phyloP scores from a whole-genome alignment of 2,113 vertebrate species.

The Buteo buteo region DNA sequence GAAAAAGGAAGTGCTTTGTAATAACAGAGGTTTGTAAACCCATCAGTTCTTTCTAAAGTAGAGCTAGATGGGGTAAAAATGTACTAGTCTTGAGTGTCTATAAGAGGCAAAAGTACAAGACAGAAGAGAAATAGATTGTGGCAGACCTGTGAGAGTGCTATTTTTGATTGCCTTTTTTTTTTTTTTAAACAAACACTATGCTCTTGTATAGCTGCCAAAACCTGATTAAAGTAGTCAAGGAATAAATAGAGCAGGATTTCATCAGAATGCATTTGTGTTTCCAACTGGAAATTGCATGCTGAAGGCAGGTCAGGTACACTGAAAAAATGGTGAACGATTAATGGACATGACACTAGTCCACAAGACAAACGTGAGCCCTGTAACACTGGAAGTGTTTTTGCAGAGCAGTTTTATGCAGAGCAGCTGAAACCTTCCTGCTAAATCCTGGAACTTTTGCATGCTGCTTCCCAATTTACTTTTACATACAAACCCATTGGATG shows the following conservation, averaged over 20 bases:
- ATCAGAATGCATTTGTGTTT: not conserved
- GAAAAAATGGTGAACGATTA: not conserved
- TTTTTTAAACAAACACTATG: not conserved
- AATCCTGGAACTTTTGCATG: not conserved
- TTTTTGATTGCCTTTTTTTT: not conserved
- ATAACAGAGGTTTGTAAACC: not conserved
- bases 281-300: not conserved
- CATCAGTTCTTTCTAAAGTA: not conserved
- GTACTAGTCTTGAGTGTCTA: not conserved
- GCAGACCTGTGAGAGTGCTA: not conserved
- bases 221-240: not conserved
- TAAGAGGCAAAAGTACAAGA: not conserved
- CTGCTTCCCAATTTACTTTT: not conserved
- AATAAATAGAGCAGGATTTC: not conserved
- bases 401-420: not conserved
- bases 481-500: not conserved
- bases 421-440: not conserved
- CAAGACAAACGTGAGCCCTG: not conserved
- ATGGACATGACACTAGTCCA: not conserved
- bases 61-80: not conserved
- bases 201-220: not conserved
- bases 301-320: not conserved
- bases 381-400: not conserved
- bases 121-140: not conserved
- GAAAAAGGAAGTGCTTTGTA: not conserved